Conservation (phyloP, 2,888 invertebrate species). For the Leptopilina myrica region DNA sequence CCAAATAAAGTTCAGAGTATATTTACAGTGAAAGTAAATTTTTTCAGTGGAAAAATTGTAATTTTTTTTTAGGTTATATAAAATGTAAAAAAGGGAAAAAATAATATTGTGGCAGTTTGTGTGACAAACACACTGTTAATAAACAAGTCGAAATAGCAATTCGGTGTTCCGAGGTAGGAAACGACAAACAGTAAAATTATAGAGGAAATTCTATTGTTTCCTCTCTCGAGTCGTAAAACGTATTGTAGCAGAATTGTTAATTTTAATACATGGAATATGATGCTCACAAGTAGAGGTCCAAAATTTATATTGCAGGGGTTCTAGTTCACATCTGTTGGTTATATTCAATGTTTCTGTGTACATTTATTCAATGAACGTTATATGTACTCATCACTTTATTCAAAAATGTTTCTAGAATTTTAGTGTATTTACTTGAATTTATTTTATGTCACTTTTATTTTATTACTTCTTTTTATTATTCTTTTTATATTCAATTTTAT, state of each 20-base stretch:
- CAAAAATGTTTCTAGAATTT: too few species aligned
- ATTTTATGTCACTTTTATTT: too few species aligned
- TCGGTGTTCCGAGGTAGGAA: not conserved
- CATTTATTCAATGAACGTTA: not conserved
- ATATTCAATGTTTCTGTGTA: not conserved
- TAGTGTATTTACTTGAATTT: too few species aligned
- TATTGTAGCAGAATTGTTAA: slow-evolving; percentile 35
- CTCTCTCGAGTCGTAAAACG: slow-evolving; percentile 31
- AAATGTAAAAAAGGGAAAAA: not conserved
- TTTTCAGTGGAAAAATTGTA: not conserved
- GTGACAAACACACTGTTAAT: not conserved
- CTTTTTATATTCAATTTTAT: too few species aligned
- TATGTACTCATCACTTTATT: too few species aligned
- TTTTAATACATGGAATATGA: slow-evolving; percentile 29
- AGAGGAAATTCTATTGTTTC: slow-evolving; percentile 28
- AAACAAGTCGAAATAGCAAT: slow-evolving; percentile 24
- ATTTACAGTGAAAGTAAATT: too few species aligned
- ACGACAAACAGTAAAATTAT: slow-evolving; percentile 27
- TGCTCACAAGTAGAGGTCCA: slow-evolving; percentile 1
- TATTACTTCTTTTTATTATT: too few species aligned
- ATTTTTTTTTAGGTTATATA: not conserved
- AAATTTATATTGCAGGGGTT: slow-evolving; percentile 13
- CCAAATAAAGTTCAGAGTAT: too few species aligned
- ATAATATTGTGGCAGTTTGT: not conserved
- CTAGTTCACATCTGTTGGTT: not conserved